These are phyloP conservation scores for Orthosia gracilis DNA, from an alignment of 2,888 invertebrate species.

Conservation along the genomic window DNA sequence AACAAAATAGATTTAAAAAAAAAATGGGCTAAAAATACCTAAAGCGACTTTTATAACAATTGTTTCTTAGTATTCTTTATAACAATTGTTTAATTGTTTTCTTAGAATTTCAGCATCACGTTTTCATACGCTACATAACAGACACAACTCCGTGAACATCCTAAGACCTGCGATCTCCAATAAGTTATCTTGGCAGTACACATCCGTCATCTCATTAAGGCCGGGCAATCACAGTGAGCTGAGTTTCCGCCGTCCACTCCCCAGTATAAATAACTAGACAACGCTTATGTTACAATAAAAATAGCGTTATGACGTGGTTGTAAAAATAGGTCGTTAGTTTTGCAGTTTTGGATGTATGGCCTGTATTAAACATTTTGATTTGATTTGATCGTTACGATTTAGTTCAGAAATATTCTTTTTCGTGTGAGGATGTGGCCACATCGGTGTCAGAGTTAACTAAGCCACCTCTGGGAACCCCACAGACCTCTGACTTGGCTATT, in stretches of 20 bases:
- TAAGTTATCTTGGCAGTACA: constrained; percentile 45
- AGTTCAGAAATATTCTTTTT: not conserved
- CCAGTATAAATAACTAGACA: constrained; percentile 52
- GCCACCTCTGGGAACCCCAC: too few species aligned
- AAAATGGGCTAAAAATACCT: too few species aligned
- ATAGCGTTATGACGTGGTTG: constrained; percentile 22
- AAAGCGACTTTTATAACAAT: too few species aligned
- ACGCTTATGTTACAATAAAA: constrained; percentile 49
- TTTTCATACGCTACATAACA: not conserved
- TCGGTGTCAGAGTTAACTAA: too few species aligned
- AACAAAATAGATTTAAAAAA: too few species aligned
- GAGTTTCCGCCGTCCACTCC: constrained; percentile 51
- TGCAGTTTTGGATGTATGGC: not conserved
- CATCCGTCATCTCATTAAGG: constrained; percentile 59
- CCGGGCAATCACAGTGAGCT: constrained; percentile 57
- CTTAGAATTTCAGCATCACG: not conserved
- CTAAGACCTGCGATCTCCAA: constrained; percentile 7
- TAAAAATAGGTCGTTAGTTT: not conserved
- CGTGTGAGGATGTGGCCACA: too few species aligned
- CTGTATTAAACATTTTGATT: too few species aligned
- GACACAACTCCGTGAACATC: not conserved
- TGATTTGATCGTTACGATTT: too few species aligned
- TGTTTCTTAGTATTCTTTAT: too few species aligned
- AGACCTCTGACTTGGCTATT: too few species aligned
- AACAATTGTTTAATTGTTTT: too few species aligned